phyloP scores from a whole-genome alignment of 2,113 vertebrate species.

The Callorhinus ursinus region DNA sequence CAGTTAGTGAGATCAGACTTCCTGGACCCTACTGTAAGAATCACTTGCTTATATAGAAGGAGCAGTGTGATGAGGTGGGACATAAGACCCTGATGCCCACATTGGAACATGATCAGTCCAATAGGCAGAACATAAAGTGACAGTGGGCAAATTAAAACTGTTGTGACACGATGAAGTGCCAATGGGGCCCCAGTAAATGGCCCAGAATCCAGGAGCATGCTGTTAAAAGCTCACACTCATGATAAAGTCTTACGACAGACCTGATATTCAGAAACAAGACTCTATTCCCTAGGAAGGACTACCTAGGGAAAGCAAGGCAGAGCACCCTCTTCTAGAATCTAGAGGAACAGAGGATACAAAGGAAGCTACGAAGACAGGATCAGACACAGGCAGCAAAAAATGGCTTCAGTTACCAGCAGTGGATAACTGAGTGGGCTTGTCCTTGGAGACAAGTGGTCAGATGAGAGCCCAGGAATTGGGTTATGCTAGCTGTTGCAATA shows the following conservation, averaged over 20 bases:
- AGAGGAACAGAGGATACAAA: accelerated
- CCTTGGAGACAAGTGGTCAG: not conserved
- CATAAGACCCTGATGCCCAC: no score
- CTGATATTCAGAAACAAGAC: not conserved
- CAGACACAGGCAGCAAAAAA: not conserved
- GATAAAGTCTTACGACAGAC: not conserved
- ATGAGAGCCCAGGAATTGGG: not conserved
- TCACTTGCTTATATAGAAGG: not conserved
- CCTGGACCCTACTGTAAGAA: not conserved
- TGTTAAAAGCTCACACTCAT: not conserved
- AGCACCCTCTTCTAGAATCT: not conserved
- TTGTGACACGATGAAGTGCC: not conserved
- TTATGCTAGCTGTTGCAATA: not conserved
- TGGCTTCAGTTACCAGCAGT: not conserved
- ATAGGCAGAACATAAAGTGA: not conserved
- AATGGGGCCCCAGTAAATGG: not conserved
- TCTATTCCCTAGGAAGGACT: not conserved
- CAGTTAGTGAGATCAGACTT: not conserved
- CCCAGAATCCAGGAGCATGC: not conserved
- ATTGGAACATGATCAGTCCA: not conserved
- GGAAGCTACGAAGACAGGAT: not conserved
- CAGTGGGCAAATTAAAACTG: not conserved
- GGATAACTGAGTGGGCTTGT: not conserved
- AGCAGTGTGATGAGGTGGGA: not conserved
- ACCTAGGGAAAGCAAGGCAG: not conserved